Conservation (phyloP, 1,140 invertebrate genomes). For the Dufourea novaeangliae region DNA sequence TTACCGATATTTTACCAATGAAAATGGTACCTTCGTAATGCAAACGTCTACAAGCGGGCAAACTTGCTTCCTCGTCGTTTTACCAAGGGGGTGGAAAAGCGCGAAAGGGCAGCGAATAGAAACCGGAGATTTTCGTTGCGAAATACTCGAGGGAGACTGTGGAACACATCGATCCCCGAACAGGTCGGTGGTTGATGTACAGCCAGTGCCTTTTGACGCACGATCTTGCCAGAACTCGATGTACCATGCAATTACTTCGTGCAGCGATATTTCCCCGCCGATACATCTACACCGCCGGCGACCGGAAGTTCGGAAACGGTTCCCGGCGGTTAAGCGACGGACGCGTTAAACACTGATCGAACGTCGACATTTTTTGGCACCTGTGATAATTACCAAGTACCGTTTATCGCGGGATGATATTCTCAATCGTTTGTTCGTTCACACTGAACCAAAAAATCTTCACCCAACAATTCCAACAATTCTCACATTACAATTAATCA, state of each 20-base stretch:
- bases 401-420: too few relatives aligned
- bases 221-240: slow-evolving; percentile 1
- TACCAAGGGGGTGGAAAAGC: neutral
- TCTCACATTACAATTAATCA: too few relatives aligned
- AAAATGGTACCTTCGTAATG: slow-evolving; percentile 6
- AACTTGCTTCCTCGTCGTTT: too few relatives aligned
- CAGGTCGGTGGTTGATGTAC: neutral
- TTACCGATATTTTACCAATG: slow-evolving; percentile 1
- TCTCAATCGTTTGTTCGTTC: too few relatives aligned
- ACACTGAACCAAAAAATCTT: too few relatives aligned
- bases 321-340: neutral
- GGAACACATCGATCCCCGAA: slow-evolving; percentile 12
- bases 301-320: neutral
- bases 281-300: neutral
- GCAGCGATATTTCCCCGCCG: neutral
- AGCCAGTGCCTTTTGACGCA: slow-evolving; percentile 13
- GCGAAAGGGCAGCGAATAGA: neutral
- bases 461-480: too few relatives aligned
- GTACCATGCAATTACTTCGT: neutral
- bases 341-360: too few relatives aligned
- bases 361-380: too few relatives aligned
- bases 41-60: too few relatives aligned
- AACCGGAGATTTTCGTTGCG: neutral
- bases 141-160: neutral
- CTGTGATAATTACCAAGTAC: too few relatives aligned